Percentiles rank a stretch among this genome's conserved stretches.
These are phyloP conservation scores for Exocentrus adspersus DNA, from an alignment of 2,888 invertebrate genomes.

Conservation along the genomic window DNA sequence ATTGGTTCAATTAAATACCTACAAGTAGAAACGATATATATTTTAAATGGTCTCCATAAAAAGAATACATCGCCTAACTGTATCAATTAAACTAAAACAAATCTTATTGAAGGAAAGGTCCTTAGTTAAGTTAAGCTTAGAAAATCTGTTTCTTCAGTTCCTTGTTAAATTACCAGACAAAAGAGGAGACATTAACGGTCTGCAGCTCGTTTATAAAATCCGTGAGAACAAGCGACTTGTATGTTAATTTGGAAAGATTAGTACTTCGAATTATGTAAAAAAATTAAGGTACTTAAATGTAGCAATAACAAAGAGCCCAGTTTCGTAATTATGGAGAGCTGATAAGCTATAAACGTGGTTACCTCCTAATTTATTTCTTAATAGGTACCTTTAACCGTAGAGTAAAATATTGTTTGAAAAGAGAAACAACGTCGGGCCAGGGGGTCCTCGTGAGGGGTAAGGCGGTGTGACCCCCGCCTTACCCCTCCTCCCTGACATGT, in stretches of 20 bases:
- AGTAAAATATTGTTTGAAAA: too few relatives aligned
- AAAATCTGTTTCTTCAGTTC: slow-evolving; percentile 56
- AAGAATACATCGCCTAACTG: slow-evolving; percentile 41
- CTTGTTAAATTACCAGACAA: slow-evolving; percentile 50
- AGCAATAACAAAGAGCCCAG: background rate
- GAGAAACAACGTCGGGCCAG: too few relatives aligned
- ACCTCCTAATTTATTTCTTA: too few relatives aligned
- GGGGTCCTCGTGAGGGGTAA: too few relatives aligned
- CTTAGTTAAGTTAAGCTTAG: slow-evolving; percentile 51
- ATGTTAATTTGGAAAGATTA: slow-evolving; percentile 44
- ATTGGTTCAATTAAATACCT: too few relatives aligned
- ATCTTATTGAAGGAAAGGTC: slow-evolving; percentile 50
- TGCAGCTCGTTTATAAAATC: slow-evolving; percentile 49
- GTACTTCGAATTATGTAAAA: slow-evolving; percentile 34
- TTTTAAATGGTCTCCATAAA: slow-evolving; percentile 33
- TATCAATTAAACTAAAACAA: slow-evolving; percentile 48
- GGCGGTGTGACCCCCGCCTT: too few relatives aligned
- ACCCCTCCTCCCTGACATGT: too few relatives aligned
- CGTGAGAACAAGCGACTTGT: slow-evolving; percentile 38
- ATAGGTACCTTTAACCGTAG: too few relatives aligned
- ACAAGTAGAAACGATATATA: too few relatives aligned
- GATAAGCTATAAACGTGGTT: background rate
- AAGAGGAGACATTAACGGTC: slow-evolving; percentile 51
- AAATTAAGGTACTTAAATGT: slow-evolving; percentile 26
- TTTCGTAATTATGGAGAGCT: background rate